Evolutionary conservation across 2,113 vertebrate species (phyloP).

Genomic region (Microtus ochrogaster): DNA sequence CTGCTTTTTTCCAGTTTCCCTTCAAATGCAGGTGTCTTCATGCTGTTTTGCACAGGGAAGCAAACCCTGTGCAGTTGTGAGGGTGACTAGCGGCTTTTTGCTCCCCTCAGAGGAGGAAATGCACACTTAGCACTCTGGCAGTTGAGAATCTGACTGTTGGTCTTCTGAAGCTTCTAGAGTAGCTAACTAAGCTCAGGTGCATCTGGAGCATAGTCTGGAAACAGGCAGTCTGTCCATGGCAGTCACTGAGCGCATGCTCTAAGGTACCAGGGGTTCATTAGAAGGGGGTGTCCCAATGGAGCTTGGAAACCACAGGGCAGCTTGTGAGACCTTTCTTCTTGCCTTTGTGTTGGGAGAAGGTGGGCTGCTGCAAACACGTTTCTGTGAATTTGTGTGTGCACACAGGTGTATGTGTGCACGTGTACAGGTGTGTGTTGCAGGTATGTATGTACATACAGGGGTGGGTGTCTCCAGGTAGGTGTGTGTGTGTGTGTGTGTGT

Average conservation of each 20-base stretch:
- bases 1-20: background rate
- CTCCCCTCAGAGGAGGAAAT: conserved; percentile 48
- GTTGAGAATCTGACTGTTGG: conserved; percentile 84
- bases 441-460: background rate
- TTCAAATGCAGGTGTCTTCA: background rate
- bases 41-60: background rate
- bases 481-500: background rate
- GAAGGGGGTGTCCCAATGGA: accelerated
- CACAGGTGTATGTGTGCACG: background rate
- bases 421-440: background rate
- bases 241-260: conserved; percentile 87
- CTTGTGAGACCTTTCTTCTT: background rate
- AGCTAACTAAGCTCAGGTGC: conserved; percentile 82
- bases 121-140: conserved; percentile 83
- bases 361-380: background rate
- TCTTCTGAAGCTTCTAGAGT: conserved; percentile 83
- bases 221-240: conserved; percentile 84
- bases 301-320: background rate
- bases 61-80: accelerated
- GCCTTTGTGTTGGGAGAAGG: background rate
- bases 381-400: background rate
- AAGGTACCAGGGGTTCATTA: conserved; percentile 74
- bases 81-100: background rate
- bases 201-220: conserved; percentile 87
- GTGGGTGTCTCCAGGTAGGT: no score